Base-by-base conservation (phyloP, 2,888 invertebrate species). In the Ophioninae sp. region DNA sequence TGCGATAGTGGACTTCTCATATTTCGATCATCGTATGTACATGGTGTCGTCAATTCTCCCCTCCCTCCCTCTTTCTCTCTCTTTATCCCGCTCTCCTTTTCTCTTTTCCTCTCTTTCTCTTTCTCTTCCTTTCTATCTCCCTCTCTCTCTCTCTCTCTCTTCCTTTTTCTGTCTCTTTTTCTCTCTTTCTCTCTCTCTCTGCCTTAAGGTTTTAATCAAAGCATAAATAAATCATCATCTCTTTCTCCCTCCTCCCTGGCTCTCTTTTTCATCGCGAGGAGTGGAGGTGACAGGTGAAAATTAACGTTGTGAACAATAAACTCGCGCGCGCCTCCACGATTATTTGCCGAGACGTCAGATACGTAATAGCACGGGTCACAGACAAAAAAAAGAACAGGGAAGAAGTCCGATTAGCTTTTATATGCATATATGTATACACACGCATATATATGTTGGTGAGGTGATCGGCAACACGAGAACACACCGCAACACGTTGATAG, bases 231-330 rank as follows among this genome's bases (percentile, higher is more conserved):
- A n/a, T n/a, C n/a, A n/a, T n/a, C n/a, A n/a, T n/a, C n/a, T n/a
- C n/a, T n/a, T n/a, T n/a, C n/a, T n/a, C n/a, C n/a, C n/a, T n/a
- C n/a, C n/a, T n/a, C n/a, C n/a, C n/a, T n/a, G n/a, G n/a, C n/a
- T n/a, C n/a, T n/a, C n/a, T n/a, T n/a, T n/a, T n/a, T n/a, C n/a
- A n/a, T n/a, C n/a, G n/a, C n/a, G n/a, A n/a, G n/a, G n/a, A n/a
- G 72, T 76, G 68, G 68, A 69, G 67, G n/a, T 73, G 73, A 72
- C 84, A 79, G 76, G 81, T 84, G 73, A 84, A 84, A 84, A 81
- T 84, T 81, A 57, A 44, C 84, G 57, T 81, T 79, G 41, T 62
- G 75, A 81, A 84, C 79, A 81, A 81, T 70, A 81, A 81, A 37
- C 75, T 64, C 78, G 30, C 57, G 65, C 37, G 73, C 23, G 59